Percentiles rank a stretch among this genome's conserved stretches.
Evolutionary conservation across 2,888 invertebrate species (phyloP).

Genomic region (Limenitis camilla): DNA sequence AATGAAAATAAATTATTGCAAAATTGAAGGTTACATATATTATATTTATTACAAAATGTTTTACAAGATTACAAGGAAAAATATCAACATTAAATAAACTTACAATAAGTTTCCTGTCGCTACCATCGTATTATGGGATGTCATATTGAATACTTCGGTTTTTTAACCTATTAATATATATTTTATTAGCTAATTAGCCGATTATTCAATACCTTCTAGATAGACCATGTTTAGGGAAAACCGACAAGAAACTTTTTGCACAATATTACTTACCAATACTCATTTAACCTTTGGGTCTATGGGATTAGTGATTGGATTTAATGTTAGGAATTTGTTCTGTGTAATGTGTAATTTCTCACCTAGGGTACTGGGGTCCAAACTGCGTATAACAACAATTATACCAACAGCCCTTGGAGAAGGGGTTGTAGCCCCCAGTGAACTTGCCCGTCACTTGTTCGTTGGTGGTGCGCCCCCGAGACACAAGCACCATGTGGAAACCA

Average conservation of each 20-base stretch:
- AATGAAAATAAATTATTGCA: too few species aligned
- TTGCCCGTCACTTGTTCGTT: constrained; percentile 99
- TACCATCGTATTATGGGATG: constrained; percentile 10
- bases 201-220: background rate
- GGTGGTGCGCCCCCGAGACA: constrained; percentile 96
- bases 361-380: constrained; percentile 98
- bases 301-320: too few species aligned
- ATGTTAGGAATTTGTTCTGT: too few species aligned
- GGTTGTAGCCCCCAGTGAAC: constrained; percentile 98
- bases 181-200: background rate
- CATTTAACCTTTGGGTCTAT: too few species aligned
- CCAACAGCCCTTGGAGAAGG: constrained; percentile 96
- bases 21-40: background rate
- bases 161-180: constrained; percentile 15
- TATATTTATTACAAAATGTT: background rate
- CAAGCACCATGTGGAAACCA: constrained; percentile 97
- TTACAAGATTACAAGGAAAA: too few species aligned
- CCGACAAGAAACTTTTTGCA: constrained; percentile 6
- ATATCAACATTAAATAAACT: constrained; percentile 1
- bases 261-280: background rate
- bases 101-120: constrained; percentile 16
- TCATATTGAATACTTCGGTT: constrained; percentile 14
- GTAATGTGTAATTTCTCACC: too few species aligned
- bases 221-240: background rate
- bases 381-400: constrained; percentile 96